phyloP scores from a whole-genome alignment of 1,140 invertebrate genomes.

The Eupeodes corollae region DNA sequence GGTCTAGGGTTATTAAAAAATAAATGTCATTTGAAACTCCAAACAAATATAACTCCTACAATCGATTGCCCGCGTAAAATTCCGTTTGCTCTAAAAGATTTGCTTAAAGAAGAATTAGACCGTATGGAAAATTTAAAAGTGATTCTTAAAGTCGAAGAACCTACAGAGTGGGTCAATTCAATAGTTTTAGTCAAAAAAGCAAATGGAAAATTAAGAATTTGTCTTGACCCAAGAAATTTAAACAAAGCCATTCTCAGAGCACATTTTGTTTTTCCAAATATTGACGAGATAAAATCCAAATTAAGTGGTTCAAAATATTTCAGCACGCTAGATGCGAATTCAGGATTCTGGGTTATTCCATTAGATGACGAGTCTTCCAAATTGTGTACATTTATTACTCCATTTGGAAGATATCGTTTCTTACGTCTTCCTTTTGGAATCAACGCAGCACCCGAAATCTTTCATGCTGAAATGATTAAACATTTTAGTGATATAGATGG shows the following conservation, averaged over 20 bases:
- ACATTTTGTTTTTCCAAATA: constrained; percentile 35
- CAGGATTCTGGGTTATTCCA: constrained; percentile 37
- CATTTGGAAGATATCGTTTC: constrained; percentile 31
- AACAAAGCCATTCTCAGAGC: constrained; percentile 37
- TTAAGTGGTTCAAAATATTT: constrained; percentile 30
- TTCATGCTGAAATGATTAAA: constrained; percentile 24
- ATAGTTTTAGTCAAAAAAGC: constrained; percentile 33
- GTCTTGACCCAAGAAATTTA: constrained; percentile 38
- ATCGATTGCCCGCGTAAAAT: constrained; percentile 25
- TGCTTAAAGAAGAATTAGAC: constrained; percentile 25
- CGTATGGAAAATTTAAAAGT: constrained; percentile 21
- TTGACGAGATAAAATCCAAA: constrained; percentile 32
- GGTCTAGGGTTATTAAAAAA: constrained; percentile 6
- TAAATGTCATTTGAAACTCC: constrained; percentile 10
- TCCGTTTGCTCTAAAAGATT: constrained; percentile 23
- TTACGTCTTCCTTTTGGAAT: constrained; percentile 38
- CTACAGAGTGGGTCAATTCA: constrained; percentile 38
- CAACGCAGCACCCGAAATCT: constrained; percentile 28
- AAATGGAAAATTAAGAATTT: constrained; percentile 33
- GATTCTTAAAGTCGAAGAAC: constrained; percentile 20
- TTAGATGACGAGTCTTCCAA: constrained; percentile 28
- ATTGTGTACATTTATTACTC: constrained; percentile 39
- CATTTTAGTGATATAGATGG: constrained; percentile 27
- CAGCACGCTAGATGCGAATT: constrained; percentile 35
- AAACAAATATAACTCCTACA: constrained; percentile 13